Conservation (phyloP, 2,797 vertebrate genomes). For the Coregonus sp. region DNA sequence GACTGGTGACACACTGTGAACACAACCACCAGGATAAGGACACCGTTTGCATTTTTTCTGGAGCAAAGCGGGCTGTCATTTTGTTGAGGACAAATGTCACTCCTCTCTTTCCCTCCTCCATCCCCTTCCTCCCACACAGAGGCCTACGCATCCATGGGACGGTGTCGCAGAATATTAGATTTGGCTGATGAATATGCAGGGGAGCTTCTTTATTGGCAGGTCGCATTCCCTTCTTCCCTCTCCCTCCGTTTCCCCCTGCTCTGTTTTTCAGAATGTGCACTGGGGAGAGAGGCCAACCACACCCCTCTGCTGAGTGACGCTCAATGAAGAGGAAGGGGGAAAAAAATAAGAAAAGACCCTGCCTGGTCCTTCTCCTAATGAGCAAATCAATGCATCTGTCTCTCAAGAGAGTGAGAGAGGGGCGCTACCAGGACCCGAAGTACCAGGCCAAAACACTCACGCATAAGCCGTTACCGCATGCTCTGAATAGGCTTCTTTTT, state of each 20-base stretch:
- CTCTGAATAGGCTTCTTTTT: slow-evolving; percentile 75
- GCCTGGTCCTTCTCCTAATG: slow-evolving; percentile 76
- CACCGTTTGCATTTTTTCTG: slow-evolving; percentile 27
- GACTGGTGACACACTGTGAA: slow-evolving; percentile 47
- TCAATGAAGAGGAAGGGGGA: slow-evolving; percentile 70
- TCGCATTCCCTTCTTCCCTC: neutral
- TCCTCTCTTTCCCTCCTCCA: slow-evolving; percentile 64
- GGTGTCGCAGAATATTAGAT: slow-evolving; percentile 66
- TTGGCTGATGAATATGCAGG: slow-evolving; percentile 79
- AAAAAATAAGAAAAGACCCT: slow-evolving; percentile 54
- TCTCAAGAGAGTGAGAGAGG: slow-evolving; percentile 66
- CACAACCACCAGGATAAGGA: slow-evolving; percentile 37
- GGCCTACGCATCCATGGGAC: slow-evolving; percentile 65
- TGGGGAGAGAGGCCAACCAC: slow-evolving; percentile 79
- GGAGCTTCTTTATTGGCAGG: slow-evolving; percentile 29
- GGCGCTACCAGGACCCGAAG: slow-evolving; percentile 63
- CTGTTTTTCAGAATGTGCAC: slow-evolving; percentile 79
- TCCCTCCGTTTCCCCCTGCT: slow-evolving; percentile 36
- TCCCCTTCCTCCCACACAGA: slow-evolving; percentile 53
- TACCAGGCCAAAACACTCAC: slow-evolving; percentile 78
- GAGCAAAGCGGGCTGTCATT: slow-evolving; percentile 51
- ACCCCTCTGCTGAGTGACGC: slow-evolving; percentile 75
- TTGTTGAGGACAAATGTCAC: slow-evolving; percentile 78
- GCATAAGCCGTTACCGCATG: slow-evolving; percentile 73
- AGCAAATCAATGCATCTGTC: slow-evolving; percentile 83